These are phyloP conservation scores for Trididemnum nubilum DNA, from an alignment of 23 tunicate species.

Conservation along the genomic window DNA sequence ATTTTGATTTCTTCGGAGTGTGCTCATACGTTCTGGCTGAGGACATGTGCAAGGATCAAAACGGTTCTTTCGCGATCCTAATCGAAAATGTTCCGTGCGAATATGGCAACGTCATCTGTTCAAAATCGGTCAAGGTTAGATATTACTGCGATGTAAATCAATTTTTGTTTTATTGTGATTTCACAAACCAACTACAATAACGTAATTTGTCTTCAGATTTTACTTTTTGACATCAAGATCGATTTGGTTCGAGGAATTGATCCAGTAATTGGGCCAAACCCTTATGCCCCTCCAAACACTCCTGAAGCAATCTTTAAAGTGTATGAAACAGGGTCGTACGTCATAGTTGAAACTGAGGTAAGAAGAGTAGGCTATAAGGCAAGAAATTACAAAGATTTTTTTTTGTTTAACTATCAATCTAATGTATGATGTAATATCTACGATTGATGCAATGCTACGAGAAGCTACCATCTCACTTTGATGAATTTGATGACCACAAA, in stretches of 20 bases:
- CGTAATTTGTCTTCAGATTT: neutral
- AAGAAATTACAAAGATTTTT: too few species aligned
- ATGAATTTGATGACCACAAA: too few species aligned
- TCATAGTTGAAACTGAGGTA: conserved; percentile 60
- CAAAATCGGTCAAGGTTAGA: conserved; percentile 66
- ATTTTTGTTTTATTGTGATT: too few species aligned
- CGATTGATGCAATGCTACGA: too few species aligned
- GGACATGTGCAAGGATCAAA: conserved; percentile 54
- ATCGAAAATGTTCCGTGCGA: conserved; percentile 82
- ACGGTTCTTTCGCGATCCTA: conserved; percentile 61
- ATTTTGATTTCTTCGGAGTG: conserved; percentile 59
- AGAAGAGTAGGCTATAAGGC: too few species aligned
- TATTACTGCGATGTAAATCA: too few species aligned
- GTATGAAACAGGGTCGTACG: conserved; percentile 27
- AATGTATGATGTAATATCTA: neutral
- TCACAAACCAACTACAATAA: too few species aligned
- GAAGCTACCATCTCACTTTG: too few species aligned
- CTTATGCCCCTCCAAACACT: conserved; percentile 41
- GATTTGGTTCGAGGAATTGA: conserved; percentile 57
- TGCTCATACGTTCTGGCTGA: conserved; percentile 74
- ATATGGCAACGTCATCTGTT: conserved; percentile 74
- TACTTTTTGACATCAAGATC: conserved; percentile 52
- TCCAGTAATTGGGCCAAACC: conserved; percentile 31
- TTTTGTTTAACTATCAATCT: too few species aligned
- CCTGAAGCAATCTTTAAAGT: conserved; percentile 56